phyloP scores from a whole-genome alignment of 2,113 vertebrate species.

The Phalacrocorax carbo region DNA sequence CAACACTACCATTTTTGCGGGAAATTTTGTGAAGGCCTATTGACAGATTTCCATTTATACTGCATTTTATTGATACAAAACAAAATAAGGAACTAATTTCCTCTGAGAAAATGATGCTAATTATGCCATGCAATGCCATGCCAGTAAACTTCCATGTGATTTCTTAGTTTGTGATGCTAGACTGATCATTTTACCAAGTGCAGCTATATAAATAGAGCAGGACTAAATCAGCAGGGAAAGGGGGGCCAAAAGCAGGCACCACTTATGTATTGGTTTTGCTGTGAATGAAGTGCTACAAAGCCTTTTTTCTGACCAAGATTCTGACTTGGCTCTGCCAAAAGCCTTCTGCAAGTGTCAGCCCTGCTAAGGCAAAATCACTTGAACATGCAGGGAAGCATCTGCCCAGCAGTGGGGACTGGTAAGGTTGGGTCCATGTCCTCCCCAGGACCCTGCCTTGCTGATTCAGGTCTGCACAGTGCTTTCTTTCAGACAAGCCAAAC shows the following conservation, averaged over 20 bases:
- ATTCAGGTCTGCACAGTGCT: background rate
- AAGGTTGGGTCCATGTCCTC: fast-evolving
- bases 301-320: background rate
- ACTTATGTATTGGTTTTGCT: background rate
- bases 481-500: background rate
- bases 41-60: background rate
- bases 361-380: background rate
- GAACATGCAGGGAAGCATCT: background rate
- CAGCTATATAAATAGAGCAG: background rate
- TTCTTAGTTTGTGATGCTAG: background rate
- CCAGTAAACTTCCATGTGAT: background rate
- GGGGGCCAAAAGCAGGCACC: background rate
- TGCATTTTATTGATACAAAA: background rate
- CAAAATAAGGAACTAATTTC: background rate
- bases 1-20: too few relatives aligned
- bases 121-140: background rate
- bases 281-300: background rate
- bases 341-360: background rate
- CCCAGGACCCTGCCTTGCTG: background rate
- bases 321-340: background rate
- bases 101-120: background rate
- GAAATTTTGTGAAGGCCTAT: background rate
- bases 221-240: background rate
- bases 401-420: background rate
- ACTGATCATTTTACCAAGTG: background rate